Evolutionary conservation across 2,888 invertebrate species (phyloP), one percentile per base, ranked within the genome.

Genomic region (Polyommatus iphigenia): DNA sequence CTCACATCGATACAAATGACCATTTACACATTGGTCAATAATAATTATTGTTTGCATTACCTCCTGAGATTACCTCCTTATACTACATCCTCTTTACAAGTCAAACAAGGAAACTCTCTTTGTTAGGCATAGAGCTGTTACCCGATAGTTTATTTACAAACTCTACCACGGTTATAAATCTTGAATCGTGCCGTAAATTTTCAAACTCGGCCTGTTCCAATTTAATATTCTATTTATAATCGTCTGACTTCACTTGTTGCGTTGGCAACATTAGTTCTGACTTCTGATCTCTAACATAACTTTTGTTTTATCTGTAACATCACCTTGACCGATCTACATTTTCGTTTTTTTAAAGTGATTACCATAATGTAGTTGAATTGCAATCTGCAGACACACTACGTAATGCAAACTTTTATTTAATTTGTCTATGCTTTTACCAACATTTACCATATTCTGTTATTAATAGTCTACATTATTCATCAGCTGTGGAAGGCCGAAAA

Each of bases 211-310:
- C 84, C 83, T 82, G 86, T 85, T 87, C 85, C 85, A 83, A 87
- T 87, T 88, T 83, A 82, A 83, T 84, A 83, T 84, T 88, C 90
- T 92, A 92, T 92, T 91, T 90, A 87, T 91, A 90, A 85, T 85
- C 82, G 80, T 85, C 89, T 90, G 90, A 90, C 88, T 91, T 91
- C 90, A 90, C 85, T 85, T 76, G 80, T 79, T 79, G 78, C 78
- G 79, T 79, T 78, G 46, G 76, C 77, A 77, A 75, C 76, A 73
- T 78, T 50, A 73, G 24, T 75, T 50, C 29, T 24, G 24, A 73
- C 29, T 75, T 75, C 54, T 75, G 8, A 50, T 29, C 29, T 32
- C 24, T 54, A 15, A 54, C 54, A 54, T 18, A 5, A 54, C 54
- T 54, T 15, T 54, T 54, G 18, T 18, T 18, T 54, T 54, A 54